These are phyloP conservation scores for Cecidostiba fungosa DNA, from an alignment of 2,888 invertebrate genomes.

Conservation along the genomic window DNA sequence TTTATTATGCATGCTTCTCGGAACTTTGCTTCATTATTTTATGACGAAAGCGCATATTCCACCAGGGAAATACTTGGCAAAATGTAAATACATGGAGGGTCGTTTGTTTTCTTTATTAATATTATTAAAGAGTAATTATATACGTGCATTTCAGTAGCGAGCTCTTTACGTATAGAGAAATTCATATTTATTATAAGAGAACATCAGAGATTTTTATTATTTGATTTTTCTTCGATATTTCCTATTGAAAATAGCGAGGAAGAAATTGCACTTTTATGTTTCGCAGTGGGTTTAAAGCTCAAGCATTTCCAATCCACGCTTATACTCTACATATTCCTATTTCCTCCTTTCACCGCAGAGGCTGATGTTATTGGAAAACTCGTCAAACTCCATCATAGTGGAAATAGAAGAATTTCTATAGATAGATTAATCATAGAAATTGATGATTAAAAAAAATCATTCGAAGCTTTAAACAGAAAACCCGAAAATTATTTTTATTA, in stretches of 20 bases:
- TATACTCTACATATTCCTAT: neutral
- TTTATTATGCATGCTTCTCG: neutral
- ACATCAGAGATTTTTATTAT: neutral
- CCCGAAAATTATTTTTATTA: neutral
- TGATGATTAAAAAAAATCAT: neutral
- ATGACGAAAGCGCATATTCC: neutral
- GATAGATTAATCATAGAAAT: too few species aligned
- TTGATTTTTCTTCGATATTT: neutral
- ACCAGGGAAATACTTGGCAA: neutral
- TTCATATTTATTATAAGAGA: neutral
- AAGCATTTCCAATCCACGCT: neutral
- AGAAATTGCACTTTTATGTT: neutral
- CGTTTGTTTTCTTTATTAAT: neutral
- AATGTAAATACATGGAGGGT: neutral
- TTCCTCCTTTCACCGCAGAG: neutral
- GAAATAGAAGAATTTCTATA: neutral
- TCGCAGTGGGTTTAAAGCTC: neutral
- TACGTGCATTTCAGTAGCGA: neutral
- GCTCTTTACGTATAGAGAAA: neutral
- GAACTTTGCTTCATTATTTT: neutral
- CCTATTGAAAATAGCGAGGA: neutral
- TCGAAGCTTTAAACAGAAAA: too few species aligned
- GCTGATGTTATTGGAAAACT: conserved; percentile 14
- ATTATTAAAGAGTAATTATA: too few species aligned
- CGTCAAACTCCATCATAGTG: neutral